Conservation (phyloP, 2,888 invertebrate genomes). For the Alitta virens region DNA sequence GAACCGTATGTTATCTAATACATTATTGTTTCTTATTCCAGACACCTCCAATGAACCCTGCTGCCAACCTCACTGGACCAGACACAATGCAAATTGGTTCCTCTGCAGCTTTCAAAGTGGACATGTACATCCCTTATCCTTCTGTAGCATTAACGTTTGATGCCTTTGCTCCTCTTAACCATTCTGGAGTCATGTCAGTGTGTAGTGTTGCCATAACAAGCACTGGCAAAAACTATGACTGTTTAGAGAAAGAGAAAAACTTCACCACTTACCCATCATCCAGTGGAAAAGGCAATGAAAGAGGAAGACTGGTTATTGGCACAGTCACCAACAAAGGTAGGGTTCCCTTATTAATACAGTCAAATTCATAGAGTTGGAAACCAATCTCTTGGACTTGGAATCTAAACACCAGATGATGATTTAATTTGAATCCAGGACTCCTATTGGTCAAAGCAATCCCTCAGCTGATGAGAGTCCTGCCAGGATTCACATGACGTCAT, state of each 20-base stretch:
- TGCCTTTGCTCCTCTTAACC: slow-evolving; percentile 43
- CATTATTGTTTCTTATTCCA: too few relatives aligned
- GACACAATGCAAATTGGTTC: slow-evolving; percentile 34
- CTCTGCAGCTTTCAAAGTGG: slow-evolving; percentile 34
- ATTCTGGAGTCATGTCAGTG: slow-evolving; percentile 40
- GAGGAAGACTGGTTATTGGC: slow-evolving; percentile 35
- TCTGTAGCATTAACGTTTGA: slow-evolving; percentile 32
- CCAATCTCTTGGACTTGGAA: too few relatives aligned
- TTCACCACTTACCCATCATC: slow-evolving; percentile 12
- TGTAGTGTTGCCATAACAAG: slow-evolving; percentile 11
- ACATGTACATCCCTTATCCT: slow-evolving; percentile 41
- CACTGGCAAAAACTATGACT: slow-evolving; percentile 35
- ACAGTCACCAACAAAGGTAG: slow-evolving; percentile 39
- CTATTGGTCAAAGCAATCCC: too few relatives aligned
- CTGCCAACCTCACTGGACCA: slow-evolving; percentile 37
- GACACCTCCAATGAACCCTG: too few relatives aligned
- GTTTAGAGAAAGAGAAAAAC: slow-evolving; percentile 27
- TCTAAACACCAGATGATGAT: too few relatives aligned
- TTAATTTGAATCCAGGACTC: too few relatives aligned
- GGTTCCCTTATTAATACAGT: not conserved
- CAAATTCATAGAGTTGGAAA: too few relatives aligned
- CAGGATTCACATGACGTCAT: too few relatives aligned
- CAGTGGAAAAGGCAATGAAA: slow-evolving; percentile 32
- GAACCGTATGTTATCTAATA: too few relatives aligned
- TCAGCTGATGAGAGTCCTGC: too few relatives aligned